Conservation (phyloP, 1,140 invertebrate species). For the Hyles vespertilio region DNA sequence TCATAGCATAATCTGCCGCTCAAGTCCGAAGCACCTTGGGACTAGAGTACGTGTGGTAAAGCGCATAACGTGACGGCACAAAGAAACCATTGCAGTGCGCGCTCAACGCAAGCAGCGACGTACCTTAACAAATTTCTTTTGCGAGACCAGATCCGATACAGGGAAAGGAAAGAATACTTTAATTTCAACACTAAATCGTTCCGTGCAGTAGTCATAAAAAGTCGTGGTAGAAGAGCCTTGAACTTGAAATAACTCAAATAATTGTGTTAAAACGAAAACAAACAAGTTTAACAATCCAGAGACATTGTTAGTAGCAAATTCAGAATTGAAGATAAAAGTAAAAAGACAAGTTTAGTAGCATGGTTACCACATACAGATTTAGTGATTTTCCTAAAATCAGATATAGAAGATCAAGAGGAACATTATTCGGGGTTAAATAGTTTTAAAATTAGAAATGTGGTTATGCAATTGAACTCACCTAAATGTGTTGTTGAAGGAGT, state of each 20-base stretch:
- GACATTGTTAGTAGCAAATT: too few species aligned
- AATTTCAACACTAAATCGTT: constrained; percentile 20
- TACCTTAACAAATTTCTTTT: constrained; percentile 73
- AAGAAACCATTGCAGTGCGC: constrained; percentile 49
- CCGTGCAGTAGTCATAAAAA: too few species aligned
- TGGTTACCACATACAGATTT: too few species aligned
- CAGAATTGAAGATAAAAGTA: too few species aligned
- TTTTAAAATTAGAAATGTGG: not conserved
- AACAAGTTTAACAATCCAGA: too few species aligned
- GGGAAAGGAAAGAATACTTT: constrained; percentile 64
- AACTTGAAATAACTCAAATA: not conserved
- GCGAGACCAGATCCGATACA: constrained; percentile 62
- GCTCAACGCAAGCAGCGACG: constrained; percentile 53
- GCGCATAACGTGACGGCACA: constrained; percentile 48
- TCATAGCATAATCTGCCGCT: constrained; percentile 17
- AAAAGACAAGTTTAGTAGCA: too few species aligned
- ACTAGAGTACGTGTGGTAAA: constrained; percentile 45
- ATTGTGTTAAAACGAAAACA: too few species aligned
- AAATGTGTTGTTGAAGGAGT: constrained; percentile 88
- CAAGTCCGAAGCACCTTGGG: constrained; percentile 37
- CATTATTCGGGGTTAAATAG: not conserved
- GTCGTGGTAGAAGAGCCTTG: not conserved
- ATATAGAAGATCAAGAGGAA: not conserved
- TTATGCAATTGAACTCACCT: constrained; percentile 77
- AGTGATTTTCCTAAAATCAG: not conserved